Conservation (phyloP, 2,797 vertebrate genomes). For the Oryzias sinensis region DNA sequence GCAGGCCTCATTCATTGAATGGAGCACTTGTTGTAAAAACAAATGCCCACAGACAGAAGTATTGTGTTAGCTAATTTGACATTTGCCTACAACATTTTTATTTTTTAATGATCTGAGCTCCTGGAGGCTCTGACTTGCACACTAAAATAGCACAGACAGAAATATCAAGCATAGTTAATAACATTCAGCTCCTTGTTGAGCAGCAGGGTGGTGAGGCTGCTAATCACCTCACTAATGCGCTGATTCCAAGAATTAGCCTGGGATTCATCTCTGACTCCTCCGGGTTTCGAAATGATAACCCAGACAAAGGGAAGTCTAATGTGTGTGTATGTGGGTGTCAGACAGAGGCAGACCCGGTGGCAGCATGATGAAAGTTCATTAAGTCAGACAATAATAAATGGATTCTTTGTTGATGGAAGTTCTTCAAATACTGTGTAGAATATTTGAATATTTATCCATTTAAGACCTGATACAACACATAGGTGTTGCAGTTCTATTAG, state of each 20-base stretch:
- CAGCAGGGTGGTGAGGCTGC: constrained; percentile 1
- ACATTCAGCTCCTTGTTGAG: constrained; percentile 11
- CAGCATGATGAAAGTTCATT: background rate
- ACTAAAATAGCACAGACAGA: constrained; percentile 6
- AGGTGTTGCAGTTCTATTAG: no score
- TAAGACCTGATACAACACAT: no score
- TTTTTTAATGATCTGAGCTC: background rate
- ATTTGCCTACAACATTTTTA: constrained; percentile 1
- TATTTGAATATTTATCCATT: background rate
- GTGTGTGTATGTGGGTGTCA: constrained; percentile 2
- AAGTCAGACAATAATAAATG: background rate
- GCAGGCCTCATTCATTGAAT: background rate
- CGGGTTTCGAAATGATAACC: constrained; percentile 2
- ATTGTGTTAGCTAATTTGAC: constrained; percentile 11
- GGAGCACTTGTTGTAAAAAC: background rate
- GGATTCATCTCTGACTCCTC: constrained; percentile 3
- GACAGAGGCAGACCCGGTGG: background rate
- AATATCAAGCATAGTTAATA: constrained; percentile 21
- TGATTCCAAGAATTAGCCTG: constrained; percentile 13
- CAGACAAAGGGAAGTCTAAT: background rate
- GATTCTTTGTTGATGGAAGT: background rate
- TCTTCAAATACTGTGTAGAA: background rate
- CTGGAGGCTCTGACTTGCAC: background rate
- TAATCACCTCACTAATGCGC: constrained; percentile 1
- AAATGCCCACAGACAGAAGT: background rate